Conservation (phyloP, 2,888 invertebrate species). For the Altica lythri region DNA sequence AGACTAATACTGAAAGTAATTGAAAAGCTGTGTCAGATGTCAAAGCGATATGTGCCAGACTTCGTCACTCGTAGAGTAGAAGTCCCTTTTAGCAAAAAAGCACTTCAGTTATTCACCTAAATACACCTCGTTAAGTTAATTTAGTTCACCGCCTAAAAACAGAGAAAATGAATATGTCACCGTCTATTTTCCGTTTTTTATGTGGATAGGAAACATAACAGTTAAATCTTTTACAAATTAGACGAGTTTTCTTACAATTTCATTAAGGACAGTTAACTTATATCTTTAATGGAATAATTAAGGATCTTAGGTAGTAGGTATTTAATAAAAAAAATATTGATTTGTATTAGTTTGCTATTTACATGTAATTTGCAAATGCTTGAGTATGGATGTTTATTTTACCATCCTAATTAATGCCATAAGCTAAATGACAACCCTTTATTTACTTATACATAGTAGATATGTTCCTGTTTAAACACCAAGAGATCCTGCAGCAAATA, state of each 20-base stretch:
- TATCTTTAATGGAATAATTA: no score
- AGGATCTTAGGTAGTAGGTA: no score
- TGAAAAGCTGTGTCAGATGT: slow-evolving; percentile 54
- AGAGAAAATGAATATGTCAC: slow-evolving; percentile 40
- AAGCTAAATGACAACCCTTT: slow-evolving; percentile 13
- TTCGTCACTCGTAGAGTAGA: slow-evolving; percentile 51
- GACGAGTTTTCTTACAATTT: no score
- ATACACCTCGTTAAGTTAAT: slow-evolving; percentile 47
- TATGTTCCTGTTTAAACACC: slow-evolving; percentile 26
- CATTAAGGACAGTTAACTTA: no score
- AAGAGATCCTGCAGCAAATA: slow-evolving; percentile 35
- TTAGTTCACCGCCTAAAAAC: slow-evolving; percentile 40
- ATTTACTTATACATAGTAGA: slow-evolving; percentile 19
- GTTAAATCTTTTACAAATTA: slow-evolving; percentile 6
- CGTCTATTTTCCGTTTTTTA: slow-evolving; percentile 42
- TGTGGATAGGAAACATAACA: slow-evolving; percentile 38
- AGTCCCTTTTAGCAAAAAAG: slow-evolving; percentile 48
- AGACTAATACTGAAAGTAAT: slow-evolving; percentile 44
- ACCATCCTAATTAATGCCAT: slow-evolving; percentile 10
- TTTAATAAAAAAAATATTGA: no score
- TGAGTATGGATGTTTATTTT: not conserved
- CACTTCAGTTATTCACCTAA: slow-evolving; percentile 54
- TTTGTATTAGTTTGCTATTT: no score
- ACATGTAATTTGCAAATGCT: slow-evolving; percentile 6
- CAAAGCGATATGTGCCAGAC: slow-evolving; percentile 48